Conservation (phyloP, 2,888 invertebrate species). For the Orthosia gothica region DNA sequence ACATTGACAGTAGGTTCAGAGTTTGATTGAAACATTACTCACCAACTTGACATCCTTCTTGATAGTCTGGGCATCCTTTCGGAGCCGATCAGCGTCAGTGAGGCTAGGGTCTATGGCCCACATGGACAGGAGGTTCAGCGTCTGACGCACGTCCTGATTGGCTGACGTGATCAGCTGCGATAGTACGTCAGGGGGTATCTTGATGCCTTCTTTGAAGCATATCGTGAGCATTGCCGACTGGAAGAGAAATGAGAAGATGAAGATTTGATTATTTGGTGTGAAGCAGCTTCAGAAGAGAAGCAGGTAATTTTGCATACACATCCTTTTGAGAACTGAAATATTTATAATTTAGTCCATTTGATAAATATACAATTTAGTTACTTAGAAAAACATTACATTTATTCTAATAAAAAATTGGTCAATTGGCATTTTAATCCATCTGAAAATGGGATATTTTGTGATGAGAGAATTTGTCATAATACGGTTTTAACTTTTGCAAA, state of each 20-base stretch:
- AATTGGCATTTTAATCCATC: not conserved
- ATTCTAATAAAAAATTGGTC: not conserved
- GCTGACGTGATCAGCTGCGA: constrained; percentile 96
- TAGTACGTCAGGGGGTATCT: constrained; percentile 94
- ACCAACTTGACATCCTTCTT: constrained; percentile 97
- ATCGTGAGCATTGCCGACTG: constrained; percentile 98
- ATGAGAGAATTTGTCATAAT: not conserved
- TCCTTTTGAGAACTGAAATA: not conserved
- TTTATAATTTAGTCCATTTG: not conserved
- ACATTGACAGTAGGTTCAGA: constrained; percentile 97
- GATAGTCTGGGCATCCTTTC: constrained; percentile 91
- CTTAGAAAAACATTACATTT: too few relatives aligned
- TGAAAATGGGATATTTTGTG: not conserved
- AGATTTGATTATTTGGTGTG: not conserved
- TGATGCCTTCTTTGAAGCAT: constrained; percentile 97
- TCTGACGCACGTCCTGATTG: constrained; percentile 98
- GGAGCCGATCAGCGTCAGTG: constrained; percentile 89
- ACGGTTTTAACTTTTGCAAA: not conserved
- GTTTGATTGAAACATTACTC: constrained; percentile 87
- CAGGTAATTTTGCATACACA: too few relatives aligned
- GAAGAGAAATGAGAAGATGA: not conserved
- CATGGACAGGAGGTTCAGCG: constrained; percentile 97
- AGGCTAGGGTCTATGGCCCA: constrained; percentile 92
- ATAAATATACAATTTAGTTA: not conserved
- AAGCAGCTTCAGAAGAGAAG: too few relatives aligned